Base-by-base conservation (phyloP, 1,140 invertebrate species). In the Apis cerana region DNA sequence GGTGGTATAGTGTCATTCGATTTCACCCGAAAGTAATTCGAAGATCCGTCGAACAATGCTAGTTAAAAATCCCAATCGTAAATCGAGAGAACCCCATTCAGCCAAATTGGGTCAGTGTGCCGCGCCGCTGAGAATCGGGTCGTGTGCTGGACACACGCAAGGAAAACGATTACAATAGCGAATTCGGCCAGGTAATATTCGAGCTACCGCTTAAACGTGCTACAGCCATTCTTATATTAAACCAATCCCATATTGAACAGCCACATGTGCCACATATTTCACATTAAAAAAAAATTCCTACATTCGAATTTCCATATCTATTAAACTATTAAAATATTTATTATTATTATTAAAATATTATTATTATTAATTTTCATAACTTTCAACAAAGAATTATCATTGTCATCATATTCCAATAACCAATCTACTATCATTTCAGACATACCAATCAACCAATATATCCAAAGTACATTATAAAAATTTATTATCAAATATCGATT, bases 141-240 rank as follows among this genome's bases (percentile, higher is more conserved):
- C 90, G 88, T 89, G 85, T 90, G 84, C 80, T 84, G 80, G 83
- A 89, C 90, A 86, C 85, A 91, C 85, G 88, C 59, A 85, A 84
- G 74, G 21, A 75, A 86, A 84, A 80, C 65, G 23, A 62, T 68
- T 65, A 84, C 59, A 74, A 79, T 79, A 43, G 68, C 43, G 56
- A 78, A 64, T 43, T 83, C 59, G 52, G 59, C 27, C 81, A 72
- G 59, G 68, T 88, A 88, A 80, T 27, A 9, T n/a, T 65, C 15
- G 33, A 3, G 27, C 3, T 19, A n/a, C 23, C 15, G 54, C 50
- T 68, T 23, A 23, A 7, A 56, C 19, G 7, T 5, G 2, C 15
- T 27, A 3, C 5, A 58, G 23, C 69, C 27, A 21, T 15, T n/a
- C 4, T 54, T 19, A 1, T 10, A 43, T 19, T 12, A 27, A 61